Evolutionary conservation across 2,888 invertebrate species (phyloP).

Genomic region (Drosophila pseudotakahashii): DNA sequence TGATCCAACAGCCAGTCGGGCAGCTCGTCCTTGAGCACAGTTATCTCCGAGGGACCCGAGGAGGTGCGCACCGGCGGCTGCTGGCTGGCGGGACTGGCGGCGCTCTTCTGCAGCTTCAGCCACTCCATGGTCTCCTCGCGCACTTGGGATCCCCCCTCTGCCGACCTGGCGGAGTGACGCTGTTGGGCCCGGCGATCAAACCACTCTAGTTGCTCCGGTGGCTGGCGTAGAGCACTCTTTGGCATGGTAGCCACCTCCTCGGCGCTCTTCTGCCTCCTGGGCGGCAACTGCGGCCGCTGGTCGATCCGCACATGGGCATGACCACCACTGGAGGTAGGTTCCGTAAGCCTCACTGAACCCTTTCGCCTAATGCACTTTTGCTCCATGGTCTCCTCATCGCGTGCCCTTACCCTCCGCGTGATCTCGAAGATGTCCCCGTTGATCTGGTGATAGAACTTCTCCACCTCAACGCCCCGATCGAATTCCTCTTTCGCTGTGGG

Average conservation of each 20-base stretch:
- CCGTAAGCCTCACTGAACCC: slow-evolving; percentile 77
- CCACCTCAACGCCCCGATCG: slow-evolving; percentile 84
- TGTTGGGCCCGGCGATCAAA: slow-evolving; percentile 84
- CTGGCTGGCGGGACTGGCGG: slow-evolving; percentile 48
- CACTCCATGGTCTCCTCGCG: slow-evolving; percentile 84
- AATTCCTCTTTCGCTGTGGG: slow-evolving; percentile 80
- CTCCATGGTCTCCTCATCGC: slow-evolving; percentile 83
- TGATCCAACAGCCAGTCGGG: slow-evolving; percentile 83
- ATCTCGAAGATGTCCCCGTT: slow-evolving; percentile 84
- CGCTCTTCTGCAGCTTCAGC: slow-evolving; percentile 78
- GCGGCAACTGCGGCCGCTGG: slow-evolving; percentile 62
- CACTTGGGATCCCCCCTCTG: slow-evolving; percentile 82
- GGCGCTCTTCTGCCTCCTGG: slow-evolving; percentile 66
- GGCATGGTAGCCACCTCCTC: slow-evolving; percentile 73
- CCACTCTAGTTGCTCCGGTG: slow-evolving; percentile 82
- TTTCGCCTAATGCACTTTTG: slow-evolving; percentile 82
- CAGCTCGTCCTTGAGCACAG: slow-evolving; percentile 83
- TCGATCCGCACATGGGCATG: slow-evolving; percentile 66
- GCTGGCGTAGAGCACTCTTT: slow-evolving; percentile 68
- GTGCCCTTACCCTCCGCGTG: slow-evolving; percentile 82
- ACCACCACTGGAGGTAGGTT: slow-evolving; percentile 42
- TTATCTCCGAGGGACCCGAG: slow-evolving; percentile 84
- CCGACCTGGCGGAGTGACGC: slow-evolving; percentile 84
- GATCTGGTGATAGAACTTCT: slow-evolving; percentile 84
- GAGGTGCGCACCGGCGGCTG: slow-evolving; percentile 83